Percentiles rank a stretch among this genome's conserved stretches.
phyloP scores from a whole-genome alignment of 2,113 vertebrate species.

The Chiloscyllium plagiosum region DNA sequence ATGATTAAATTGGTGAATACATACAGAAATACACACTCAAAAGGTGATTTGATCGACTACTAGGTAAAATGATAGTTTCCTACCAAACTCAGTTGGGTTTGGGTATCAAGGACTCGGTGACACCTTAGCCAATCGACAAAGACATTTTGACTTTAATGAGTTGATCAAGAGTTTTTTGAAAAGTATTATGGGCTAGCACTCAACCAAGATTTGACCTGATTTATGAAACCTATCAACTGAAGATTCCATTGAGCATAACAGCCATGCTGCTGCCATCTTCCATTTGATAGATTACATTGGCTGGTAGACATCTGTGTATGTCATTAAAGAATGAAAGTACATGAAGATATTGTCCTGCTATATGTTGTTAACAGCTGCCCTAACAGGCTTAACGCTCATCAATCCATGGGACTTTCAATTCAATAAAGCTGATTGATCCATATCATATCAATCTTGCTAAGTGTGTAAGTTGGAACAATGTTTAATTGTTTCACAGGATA shows the following conservation, averaged over 20 bases:
- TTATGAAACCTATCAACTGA: not conserved
- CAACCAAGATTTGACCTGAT: not conserved
- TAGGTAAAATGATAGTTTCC: not conserved
- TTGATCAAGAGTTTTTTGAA: not conserved
- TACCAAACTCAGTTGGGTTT: not conserved
- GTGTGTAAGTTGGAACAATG: not conserved
- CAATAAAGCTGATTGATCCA: not conserved
- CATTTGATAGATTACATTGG: not conserved
- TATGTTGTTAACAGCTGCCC: not conserved
- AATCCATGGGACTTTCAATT: not conserved
- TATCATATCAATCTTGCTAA: not conserved
- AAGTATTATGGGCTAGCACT: not conserved
- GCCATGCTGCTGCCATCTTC: not conserved
- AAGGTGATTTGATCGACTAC: not conserved
- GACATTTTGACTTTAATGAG: not conserved
- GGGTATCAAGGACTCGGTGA: not conserved
- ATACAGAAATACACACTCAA: not conserved
- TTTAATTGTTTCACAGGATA: not conserved
- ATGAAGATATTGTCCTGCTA: not conserved
- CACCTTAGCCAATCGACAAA: not conserved
- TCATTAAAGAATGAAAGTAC: not conserved
- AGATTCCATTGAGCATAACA: not conserved
- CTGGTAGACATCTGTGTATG: not conserved
- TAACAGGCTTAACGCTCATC: not conserved
- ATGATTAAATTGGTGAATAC: not conserved